Evolutionary conservation across 1,140 invertebrate genomes (phyloP).

Genomic region (Zeugodacus cucurbitae): DNA sequence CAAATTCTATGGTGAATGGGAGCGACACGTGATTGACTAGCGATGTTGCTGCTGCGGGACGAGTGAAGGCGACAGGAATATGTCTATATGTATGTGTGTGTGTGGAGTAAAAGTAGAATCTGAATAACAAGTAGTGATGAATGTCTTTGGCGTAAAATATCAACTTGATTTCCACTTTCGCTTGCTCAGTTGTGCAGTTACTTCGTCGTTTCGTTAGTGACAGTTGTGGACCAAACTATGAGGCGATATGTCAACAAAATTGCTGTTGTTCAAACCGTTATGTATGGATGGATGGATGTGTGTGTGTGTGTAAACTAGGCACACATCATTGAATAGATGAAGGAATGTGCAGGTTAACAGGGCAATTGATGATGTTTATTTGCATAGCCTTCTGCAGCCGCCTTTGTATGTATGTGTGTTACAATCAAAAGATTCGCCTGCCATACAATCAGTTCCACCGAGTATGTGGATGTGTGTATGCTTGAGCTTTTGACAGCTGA

Average conservation of each 20-base stretch:
- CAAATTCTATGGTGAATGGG: not conserved
- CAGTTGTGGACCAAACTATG: not conserved
- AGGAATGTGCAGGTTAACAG: not conserved
- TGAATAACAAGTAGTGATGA: conserved; percentile 16
- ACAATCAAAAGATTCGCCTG: not conserved
- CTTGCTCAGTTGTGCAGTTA: not conserved
- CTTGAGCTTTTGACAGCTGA: not conserved
- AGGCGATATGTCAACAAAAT: conserved; percentile 18
- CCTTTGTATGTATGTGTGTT: not conserved
- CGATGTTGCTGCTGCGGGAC: not conserved
- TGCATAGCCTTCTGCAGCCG: not conserved
- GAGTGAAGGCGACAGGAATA: not conserved
- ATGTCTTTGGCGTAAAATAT: conserved; percentile 7
- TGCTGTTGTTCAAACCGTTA: not conserved
- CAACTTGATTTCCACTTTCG: not conserved
- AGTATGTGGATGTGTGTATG: too few species aligned
- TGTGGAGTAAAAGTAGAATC: not conserved
- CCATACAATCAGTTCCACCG: not conserved
- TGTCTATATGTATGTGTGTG: not conserved
- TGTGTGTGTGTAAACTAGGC: not conserved
- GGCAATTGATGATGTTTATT: not conserved
- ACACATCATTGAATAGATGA: too few species aligned
- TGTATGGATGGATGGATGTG: not conserved
- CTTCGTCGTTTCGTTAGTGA: not conserved
- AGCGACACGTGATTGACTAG: conserved; percentile 7